Base-by-base conservation (phyloP, 1,140 invertebrate genomes). In the Arctopsyche grandis region DNA sequence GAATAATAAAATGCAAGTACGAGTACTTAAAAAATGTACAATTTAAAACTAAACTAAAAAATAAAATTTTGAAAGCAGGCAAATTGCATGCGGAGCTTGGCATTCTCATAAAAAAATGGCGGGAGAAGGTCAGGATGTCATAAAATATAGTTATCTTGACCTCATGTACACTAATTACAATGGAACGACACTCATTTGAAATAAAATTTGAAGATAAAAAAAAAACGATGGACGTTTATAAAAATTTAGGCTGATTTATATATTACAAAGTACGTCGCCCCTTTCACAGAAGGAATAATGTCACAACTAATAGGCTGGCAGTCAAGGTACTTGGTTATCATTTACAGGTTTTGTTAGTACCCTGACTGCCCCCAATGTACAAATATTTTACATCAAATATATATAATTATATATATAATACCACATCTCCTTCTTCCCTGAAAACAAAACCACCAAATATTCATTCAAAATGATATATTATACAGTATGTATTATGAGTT, bases 21-120 rank as follows among this genome's bases (percentile, higher is more conserved):
- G 16, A 85, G 84, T 88, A 89, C 86, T 87, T 86, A 73, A 58
- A 80, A 82, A 80, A 80, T 87, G 84, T 88, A 88, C 88, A 88
- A 87, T 86, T 83, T 38, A 4, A 38, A 89, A 87, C 87, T 88
- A 88, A 89, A 89, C 87, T 87, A 89, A 89, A 86, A 83, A 84
- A 83, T 85, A 87, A 85, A 84, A 84, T 88, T 88, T 86, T 83
- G 84, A 89, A 91, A 91, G 90, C 90, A 91, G 89, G 90, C 90
- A 90, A 38, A 38, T 87, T 84, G 85, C 90, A 91, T 91, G 90
- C 90, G 86, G 78, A 85, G 87, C 88, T 88, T 86, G 88, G 88
- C 88, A 88, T 89, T 88, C 88, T 88, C 87, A 66, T 66, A 66
- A 66, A 12, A 83, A 81, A 89, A 80, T 87, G 88, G 88, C 87